Percentiles rank a stretch among this genome's conserved stretches.
phyloP scores from a whole-genome alignment of 2,888 invertebrate genomes.

The Lycia hirtaria region DNA sequence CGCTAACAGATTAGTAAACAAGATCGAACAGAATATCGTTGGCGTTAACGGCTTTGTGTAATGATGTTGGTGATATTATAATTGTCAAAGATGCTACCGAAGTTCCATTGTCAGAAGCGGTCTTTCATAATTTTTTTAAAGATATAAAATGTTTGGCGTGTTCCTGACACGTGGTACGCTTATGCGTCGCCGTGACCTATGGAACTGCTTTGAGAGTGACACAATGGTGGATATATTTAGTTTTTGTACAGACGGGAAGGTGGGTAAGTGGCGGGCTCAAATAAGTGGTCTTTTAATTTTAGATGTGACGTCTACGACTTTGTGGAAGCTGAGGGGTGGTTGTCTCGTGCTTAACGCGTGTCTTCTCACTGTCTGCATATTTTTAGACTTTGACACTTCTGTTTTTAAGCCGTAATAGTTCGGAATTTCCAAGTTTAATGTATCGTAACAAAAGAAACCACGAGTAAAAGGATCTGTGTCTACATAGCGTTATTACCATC shows the following conservation, averaged over 20 bases:
- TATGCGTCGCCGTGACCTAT: slow-evolving; percentile 81
- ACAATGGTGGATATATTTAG: slow-evolving; percentile 84
- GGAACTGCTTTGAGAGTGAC: slow-evolving; percentile 82
- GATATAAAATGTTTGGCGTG: slow-evolving; percentile 85
- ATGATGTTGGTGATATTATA: slow-evolving; percentile 74
- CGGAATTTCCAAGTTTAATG: slow-evolving; percentile 52
- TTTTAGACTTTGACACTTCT: slow-evolving; percentile 49
- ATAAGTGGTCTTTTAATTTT: slow-evolving; percentile 84
- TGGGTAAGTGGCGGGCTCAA: slow-evolving; percentile 83
- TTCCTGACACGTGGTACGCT: slow-evolving; percentile 82
- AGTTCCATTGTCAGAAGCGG: slow-evolving; percentile 77
- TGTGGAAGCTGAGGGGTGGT: slow-evolving; percentile 77
- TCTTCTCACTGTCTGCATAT: slow-evolving; percentile 65
- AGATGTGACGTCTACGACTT: slow-evolving; percentile 76
- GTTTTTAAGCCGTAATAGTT: slow-evolving; percentile 33
- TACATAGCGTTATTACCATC: slow-evolving; percentile 78
- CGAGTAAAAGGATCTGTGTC: slow-evolving; percentile 62
- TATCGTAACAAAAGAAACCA: slow-evolving; percentile 54
- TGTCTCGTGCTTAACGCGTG: slow-evolving; percentile 79
- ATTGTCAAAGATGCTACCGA: slow-evolving; percentile 86
- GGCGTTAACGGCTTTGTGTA: slow-evolving; percentile 61
- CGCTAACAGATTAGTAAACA: slow-evolving; percentile 55
- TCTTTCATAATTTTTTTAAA: slow-evolving; percentile 83
- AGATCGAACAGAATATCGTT: slow-evolving; percentile 47
- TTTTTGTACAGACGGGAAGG: slow-evolving; percentile 79